Base-by-base conservation (phyloP, 2,113 vertebrate genomes). In the Mixornis gularis region DNA sequence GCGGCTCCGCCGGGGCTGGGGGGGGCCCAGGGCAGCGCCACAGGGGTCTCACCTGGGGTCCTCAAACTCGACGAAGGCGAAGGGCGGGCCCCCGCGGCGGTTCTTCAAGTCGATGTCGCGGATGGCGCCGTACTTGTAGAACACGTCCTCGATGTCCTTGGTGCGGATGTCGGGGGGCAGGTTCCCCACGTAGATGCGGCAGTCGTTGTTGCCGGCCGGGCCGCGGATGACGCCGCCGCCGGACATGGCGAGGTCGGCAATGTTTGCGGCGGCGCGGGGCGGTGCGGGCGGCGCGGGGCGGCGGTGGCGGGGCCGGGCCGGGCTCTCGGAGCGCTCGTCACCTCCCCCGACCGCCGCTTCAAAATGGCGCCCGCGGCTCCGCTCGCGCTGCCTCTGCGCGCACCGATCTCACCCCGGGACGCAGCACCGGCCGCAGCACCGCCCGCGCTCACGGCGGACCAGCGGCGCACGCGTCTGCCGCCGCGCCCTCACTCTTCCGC, bases 151-250 rank as follows among this genome's bases (percentile, higher is more conserved):
- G 68, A 99, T 99, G 96, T 99, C 99, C 97, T 99, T 99, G 58
- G 99, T 99, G 92, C 99, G 98, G 93, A 99, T 99, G 91, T 99
- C 99, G 38, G 99, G 99, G 12, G 99, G 99, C 38, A 99, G 98
- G 76, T 99, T 99, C 5, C 99, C 99, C 79, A 99, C 99, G 64
- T 99, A 99, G 76, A 99, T 99, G 85, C 99, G 98, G 94, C 99
- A 99, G 93, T 99, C 99, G 97, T 99, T 99, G 97, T 99, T 99
- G 77, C 99, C 99, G n/a, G 99, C 99, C 30, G 99, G 99, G 97
- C 99, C 99, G 97, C 99, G 98, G 82, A 99, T 99, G 94, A 99
- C 99, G 97, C 99, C 98, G 90, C 98, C 98, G 92, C 98, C 98
- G 95, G 99, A 99, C 99, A 99, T 99, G 62, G 97, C 97, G 55